Evolutionary conservation across 1,140 invertebrate species (phyloP), one percentile per base, ranked within the genome.

Genomic region (Drosophila setifemur): DNA sequence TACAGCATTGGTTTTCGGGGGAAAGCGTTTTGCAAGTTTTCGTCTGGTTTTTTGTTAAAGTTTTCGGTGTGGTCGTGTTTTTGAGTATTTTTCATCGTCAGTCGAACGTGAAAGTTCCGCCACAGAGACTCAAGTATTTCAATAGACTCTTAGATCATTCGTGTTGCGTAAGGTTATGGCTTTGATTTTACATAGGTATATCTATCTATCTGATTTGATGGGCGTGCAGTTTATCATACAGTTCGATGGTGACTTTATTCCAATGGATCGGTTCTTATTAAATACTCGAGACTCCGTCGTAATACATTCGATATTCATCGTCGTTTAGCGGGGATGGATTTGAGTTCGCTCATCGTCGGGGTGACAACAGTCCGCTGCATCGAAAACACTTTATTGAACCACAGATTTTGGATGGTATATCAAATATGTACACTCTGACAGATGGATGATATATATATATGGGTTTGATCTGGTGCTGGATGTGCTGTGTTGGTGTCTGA

Each of bases 81-180:
- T 72, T 85, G 79, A 85, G 81, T 86, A 86, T 85, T 86, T n/a
- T 81, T 75, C 49, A 40, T 53, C 53, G 29, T 73, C 53, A 4
- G 14, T 33, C 54, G 71, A 23, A 55, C 37, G 70, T 77, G 11
- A 54, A 60, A 19, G 25, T 28, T 57, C 49, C 64, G 37, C 53
- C 61, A 31, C 52, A 85, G 79, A 85, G 79, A 86, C 79, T 85
- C 79, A 85, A 85, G 79, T 85, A 86, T 86, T 85, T 68, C 49
- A 55, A 78, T 49, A 66, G 52, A 35, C 73, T 58, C 47, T 53
- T 33, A 48, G 18, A 50, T 31, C 29, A 11, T 37, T 50, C 21
- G 47, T 16, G 31, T 50, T 57, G 49, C 50, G 25, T 39, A 39
- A 48, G 57, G 55, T 61, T 47, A 63, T 28, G 58, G 31, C 40